Evolutionary conservation across 1,140 invertebrate species (phyloP).

Genomic region (Rhagoletis zephyria): DNA sequence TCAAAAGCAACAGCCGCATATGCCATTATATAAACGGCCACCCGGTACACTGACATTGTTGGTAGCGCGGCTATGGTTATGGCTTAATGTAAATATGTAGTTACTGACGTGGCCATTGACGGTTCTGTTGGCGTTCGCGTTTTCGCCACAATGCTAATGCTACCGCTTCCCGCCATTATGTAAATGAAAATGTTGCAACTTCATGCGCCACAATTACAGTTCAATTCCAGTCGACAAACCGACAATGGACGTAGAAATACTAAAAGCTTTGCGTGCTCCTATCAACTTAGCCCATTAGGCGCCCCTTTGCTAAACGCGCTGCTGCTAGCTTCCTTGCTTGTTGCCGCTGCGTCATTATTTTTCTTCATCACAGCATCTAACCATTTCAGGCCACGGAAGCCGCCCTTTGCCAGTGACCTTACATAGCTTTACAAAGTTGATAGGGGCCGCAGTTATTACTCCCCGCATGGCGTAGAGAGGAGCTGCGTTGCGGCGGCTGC

Average conservation of each 20-base stretch:
- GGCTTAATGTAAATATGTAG: no score
- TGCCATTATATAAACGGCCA: not conserved
- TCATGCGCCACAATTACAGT: constrained; percentile 37
- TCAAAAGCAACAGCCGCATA: constrained; percentile 26
- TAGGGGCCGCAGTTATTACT: not conserved
- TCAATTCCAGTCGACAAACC: constrained; percentile 41
- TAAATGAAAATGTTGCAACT: constrained; percentile 45
- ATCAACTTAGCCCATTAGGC: not conserved
- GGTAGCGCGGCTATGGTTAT: not conserved
- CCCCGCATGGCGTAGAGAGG: not conserved
- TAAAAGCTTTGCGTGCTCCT: not conserved
- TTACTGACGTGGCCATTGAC: no score
- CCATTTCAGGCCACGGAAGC: not conserved
- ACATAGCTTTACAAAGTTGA: not conserved
- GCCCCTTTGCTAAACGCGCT: not conserved
- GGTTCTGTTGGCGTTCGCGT: not conserved
- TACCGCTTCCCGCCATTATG: constrained; percentile 9
- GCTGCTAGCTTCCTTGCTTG: not conserved
- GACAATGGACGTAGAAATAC: constrained; percentile 26
- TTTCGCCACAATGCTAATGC: not conserved
- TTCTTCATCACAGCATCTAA: not conserved
- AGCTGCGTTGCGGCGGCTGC: not conserved
- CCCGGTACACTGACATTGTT: not conserved
- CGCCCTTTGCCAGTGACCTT: constrained; percentile 7
- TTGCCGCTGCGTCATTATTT: not conserved